Evolutionary conservation across 1,140 invertebrate genomes (phyloP), one percentile per base, ranked within the genome.

Genomic region (Leptinotarsa lineolata): DNA sequence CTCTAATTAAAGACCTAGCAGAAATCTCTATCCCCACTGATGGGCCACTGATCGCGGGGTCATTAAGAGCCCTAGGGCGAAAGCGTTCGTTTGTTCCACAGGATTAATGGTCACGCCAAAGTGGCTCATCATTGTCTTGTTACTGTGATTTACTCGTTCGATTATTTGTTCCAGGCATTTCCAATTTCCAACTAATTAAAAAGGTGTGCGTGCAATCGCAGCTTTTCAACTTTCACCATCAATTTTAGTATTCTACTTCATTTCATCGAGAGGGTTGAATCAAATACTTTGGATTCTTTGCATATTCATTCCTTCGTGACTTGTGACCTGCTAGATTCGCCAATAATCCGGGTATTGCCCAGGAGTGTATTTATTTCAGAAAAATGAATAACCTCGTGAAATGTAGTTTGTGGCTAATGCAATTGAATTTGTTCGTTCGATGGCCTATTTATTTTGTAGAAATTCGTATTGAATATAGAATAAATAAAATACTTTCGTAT

Each of bases 91-190:
- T 54, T 54, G 48, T 54, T 54, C 48, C 48, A 54, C 22, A 66
- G 64, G 70, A 77, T 77, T 77, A 73, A 77, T 77, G 75, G 75
- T 74, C 70, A 77, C 75, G 75, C 75, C 71, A 77, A 70, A 77
- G 44, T 68, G 70, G 68, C 75, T 77, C 72, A 70, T 77, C 75
- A 77, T 77, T 77, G 75, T 77, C 75, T 77, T 74, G 75, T 77
- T 77, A 74, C 73, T 66, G 70, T 77, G 75, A 77, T 77, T 77
- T 77, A 77, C 68, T 77, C 74, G 72, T 74, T 72, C 75, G 75
- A 77, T 77, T 77, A 77, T 77, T 74, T 73, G 75, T 74, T 71
- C 72, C 68, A 61, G 20, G 48, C 54, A 20, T 63, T 72, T 60
- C 48, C 68, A 69, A 71, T 73, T 73, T 70, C 67, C 65, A 71